These are phyloP conservation scores for Pristis pectinata DNA, from an alignment of 2,797 vertebrate genomes.

Conservation along the genomic window DNA sequence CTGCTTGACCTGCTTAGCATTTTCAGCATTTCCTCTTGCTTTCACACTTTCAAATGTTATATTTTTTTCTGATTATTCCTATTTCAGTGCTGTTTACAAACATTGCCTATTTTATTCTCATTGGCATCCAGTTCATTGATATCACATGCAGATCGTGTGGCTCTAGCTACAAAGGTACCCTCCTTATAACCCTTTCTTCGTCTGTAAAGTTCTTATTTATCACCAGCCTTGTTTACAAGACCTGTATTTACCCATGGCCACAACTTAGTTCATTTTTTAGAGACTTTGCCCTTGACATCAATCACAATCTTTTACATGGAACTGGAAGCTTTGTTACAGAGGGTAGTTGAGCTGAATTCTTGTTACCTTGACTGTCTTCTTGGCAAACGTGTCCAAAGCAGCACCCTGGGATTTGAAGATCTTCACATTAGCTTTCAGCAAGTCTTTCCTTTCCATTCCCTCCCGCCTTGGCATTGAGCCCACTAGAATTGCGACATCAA, in stretches of 20 bases:
- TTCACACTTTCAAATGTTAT: too few relatives aligned
- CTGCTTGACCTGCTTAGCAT: neutral
- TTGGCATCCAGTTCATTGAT: neutral
- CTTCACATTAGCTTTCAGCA: conserved; percentile 89
- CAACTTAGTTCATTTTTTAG: neutral
- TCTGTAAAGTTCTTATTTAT: neutral
- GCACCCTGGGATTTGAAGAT: conserved; percentile 88
- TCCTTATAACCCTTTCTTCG: neutral
- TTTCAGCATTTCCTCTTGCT: neutral
- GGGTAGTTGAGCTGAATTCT: neutral
- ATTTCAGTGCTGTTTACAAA: neutral
- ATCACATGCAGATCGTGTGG: neutral
- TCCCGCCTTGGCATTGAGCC: conserved; percentile 93
- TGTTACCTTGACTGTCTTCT: conserved; percentile 88
- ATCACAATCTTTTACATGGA: too few relatives aligned
- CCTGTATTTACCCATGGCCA: neutral
- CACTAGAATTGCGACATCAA: conserved; percentile 84
- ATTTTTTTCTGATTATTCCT: too few relatives aligned
- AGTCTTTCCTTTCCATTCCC: conserved; percentile 93
- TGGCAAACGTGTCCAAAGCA: conserved; percentile 85
- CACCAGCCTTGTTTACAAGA: neutral
- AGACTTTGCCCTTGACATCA: neutral
- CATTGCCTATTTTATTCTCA: neutral
- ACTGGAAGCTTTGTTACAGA: neutral
- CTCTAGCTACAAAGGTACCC: neutral